phyloP scores from a whole-genome alignment of 2,113 vertebrate genomes.

The Myodes glareolus region DNA sequence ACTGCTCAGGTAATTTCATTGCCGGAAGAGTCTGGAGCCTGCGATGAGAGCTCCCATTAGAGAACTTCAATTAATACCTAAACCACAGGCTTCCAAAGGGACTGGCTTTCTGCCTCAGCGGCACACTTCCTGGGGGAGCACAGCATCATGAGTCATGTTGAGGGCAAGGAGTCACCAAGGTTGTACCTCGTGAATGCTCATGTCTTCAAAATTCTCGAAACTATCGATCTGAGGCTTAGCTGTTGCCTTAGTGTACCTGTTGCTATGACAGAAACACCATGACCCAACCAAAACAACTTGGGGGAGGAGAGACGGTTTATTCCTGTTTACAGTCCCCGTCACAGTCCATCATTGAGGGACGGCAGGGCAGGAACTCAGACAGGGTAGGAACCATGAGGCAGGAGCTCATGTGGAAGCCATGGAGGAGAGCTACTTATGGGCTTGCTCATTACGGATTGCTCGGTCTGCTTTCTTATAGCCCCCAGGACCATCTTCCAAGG shows the following conservation, averaged over 20 bases:
- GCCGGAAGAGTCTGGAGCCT: constrained; percentile 83
- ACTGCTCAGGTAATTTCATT: constrained; percentile 85
- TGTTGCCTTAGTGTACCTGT: not conserved
- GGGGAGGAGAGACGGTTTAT: not conserved
- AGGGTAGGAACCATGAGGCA: not conserved
- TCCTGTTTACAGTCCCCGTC: not conserved
- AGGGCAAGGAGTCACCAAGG: not conserved
- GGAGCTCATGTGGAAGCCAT: not conserved
- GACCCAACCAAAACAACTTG: not conserved
- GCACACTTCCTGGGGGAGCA: not conserved
- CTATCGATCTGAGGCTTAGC: constrained; percentile 6
- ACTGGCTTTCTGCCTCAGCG: not conserved
- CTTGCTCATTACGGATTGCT: not conserved
- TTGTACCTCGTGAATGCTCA: not conserved
- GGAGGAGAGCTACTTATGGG: not conserved
- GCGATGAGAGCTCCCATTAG: constrained; percentile 84
- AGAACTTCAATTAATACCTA: constrained; percentile 83
- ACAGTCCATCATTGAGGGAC: not conserved
- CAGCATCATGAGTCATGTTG: not conserved
- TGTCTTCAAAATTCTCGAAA: not conserved
- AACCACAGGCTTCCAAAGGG: constrained; percentile 75
- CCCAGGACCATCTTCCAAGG: not conserved
- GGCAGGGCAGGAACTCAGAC: not conserved
- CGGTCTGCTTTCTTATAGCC: too few species aligned
- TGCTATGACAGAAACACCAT: not conserved